Conservation (phyloP, 2,113 vertebrate genomes). For the Pipa parva region DNA sequence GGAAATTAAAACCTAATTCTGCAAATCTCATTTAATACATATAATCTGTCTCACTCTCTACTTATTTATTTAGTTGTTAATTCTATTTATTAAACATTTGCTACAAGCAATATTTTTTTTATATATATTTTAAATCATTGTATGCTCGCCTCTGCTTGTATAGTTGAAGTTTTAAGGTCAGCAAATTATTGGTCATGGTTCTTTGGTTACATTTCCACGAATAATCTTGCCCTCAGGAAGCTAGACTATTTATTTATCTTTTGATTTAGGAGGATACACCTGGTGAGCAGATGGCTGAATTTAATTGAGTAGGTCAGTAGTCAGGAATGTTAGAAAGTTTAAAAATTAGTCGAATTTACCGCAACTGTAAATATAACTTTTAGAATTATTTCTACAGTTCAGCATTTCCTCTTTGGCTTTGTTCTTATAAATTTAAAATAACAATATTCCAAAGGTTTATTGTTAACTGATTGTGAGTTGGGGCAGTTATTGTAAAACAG, state of each 20-base stretch:
- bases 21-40: no score
- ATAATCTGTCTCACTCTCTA: no score
- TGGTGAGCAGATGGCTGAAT: conserved; percentile 15
- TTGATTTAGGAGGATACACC: neutral
- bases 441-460: no score
- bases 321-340: neutral
- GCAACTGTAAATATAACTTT: no score
- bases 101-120: neutral
- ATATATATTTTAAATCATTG: neutral
- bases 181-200: conserved; percentile 9
- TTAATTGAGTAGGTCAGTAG: conserved; percentile 9
- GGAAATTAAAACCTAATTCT: no score
- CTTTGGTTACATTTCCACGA: neutral
- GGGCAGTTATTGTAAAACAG: no score
- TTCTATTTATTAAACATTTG: neutral
- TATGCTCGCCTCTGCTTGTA: neutral
- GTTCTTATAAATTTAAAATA: no score
- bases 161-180: neutral
- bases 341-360: neutral
- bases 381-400: no score
- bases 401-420: no score
- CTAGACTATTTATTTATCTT: neutral
- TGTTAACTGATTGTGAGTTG: no score
- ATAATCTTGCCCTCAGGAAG: conserved; percentile 8
- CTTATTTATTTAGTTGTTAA: neutral